Percentiles rank a stretch among this genome's conserved stretches.
Conservation (phyloP, 2,113 vertebrate genomes). For the Apaloderma vittatum region DNA sequence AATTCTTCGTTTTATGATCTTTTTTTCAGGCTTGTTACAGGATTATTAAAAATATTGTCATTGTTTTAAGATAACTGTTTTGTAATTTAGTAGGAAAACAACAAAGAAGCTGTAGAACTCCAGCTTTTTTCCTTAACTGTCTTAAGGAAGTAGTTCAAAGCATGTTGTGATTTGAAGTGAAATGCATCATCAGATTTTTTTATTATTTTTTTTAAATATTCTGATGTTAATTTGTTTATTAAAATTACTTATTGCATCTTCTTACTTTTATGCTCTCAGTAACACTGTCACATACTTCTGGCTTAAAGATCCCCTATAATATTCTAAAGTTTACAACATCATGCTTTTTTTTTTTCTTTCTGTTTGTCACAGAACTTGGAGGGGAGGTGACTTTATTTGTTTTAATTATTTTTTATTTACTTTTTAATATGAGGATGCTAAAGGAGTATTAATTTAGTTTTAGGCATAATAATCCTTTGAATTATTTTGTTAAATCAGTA, state of each 20-base stretch:
- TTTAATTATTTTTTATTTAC: not conserved
- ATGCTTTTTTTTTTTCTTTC: accelerated
- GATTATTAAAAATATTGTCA: not conserved
- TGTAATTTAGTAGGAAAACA: not conserved
- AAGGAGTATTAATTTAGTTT: not conserved
- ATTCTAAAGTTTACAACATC: not conserved
- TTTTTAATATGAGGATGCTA: not conserved
- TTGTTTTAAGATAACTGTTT: not conserved
- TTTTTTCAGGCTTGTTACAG: not conserved
- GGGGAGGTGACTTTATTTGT: no score
- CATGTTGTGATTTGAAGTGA: not conserved
- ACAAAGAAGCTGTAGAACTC: not conserved
- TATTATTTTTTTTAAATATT: not conserved
- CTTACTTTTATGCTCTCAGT: not conserved
- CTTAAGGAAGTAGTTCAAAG: not conserved
- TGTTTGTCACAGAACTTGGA: not conserved
- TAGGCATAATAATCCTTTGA: not conserved
- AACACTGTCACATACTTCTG: accelerated
- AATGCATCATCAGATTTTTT: not conserved
- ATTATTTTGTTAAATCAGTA: not conserved
- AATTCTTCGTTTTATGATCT: not conserved
- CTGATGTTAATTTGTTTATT: not conserved
- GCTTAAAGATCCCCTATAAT: not conserved
- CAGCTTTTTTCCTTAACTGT: not conserved
- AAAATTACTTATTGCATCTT: not conserved